phyloP scores from a whole-genome alignment of 2,113 vertebrate genomes.

The Crypturellus undulatus region DNA sequence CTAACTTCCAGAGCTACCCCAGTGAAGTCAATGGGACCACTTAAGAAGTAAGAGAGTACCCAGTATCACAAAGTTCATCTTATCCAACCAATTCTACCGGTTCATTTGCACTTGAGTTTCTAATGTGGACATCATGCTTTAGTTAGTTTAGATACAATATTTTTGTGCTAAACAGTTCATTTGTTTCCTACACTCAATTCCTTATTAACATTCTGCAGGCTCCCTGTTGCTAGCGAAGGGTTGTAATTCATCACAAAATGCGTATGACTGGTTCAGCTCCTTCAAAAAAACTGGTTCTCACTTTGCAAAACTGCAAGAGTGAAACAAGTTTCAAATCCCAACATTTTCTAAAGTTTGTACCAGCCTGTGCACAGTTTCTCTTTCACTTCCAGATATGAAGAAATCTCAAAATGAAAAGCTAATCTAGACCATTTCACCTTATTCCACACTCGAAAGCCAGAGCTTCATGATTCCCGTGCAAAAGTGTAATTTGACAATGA shows the following conservation, averaged over 20 bases:
- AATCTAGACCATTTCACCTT: background rate
- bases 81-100: background rate
- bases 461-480: background rate
- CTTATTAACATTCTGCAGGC: background rate
- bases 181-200: background rate
- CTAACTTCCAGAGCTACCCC: background rate
- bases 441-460: background rate
- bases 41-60: background rate
- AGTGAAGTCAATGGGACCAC: background rate
- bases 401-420: background rate
- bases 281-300: background rate
- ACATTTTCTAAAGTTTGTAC: background rate
- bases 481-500: background rate
- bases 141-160: background rate
- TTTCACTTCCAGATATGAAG: background rate
- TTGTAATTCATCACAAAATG: background rate
- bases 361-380: background rate
- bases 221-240: background rate
- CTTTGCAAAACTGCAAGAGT: background rate
- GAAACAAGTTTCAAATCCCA: background rate
- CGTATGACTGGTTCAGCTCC: background rate
- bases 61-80: background rate
- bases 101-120: background rate
- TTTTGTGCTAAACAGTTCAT: background rate
- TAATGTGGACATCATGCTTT: accelerated